Percentiles rank a stretch among this genome's conserved stretches.
Conservation (phyloP, 2,113 vertebrate genomes). For the Oncorhynchus kisutch region DNA sequence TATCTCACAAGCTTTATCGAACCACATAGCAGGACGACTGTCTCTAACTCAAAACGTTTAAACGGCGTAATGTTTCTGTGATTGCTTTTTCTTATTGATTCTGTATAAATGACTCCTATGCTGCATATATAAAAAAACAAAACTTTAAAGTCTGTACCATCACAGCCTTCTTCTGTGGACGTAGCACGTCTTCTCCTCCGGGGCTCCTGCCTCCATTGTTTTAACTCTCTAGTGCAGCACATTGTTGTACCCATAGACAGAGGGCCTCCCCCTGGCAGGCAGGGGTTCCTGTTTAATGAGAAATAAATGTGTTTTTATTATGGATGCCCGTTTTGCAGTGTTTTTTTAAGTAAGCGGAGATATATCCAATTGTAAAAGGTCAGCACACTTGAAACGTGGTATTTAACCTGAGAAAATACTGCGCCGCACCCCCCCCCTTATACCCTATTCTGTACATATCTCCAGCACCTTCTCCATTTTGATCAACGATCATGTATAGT, state of each 20-base stretch:
- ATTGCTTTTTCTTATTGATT: slow-evolving; percentile 55
- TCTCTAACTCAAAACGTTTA: slow-evolving; percentile 23
- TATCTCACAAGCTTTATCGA: slow-evolving; percentile 37
- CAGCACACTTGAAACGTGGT: slow-evolving; percentile 55
- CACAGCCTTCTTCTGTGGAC: slow-evolving; percentile 56
- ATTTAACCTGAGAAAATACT: slow-evolving; percentile 79
- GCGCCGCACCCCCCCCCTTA: slow-evolving; percentile 44
- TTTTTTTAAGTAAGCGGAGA: slow-evolving; percentile 44
- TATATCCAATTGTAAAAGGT: slow-evolving; percentile 15
- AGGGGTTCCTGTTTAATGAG: slow-evolving; percentile 56
- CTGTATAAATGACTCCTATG: slow-evolving; percentile 53
- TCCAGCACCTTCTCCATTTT: slow-evolving; percentile 60
- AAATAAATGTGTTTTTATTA: slow-evolving; percentile 50
- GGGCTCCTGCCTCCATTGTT: slow-evolving; percentile 83
- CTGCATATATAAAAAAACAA: slow-evolving; percentile 31
- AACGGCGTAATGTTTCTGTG: neutral
- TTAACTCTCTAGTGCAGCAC: slow-evolving; percentile 82
- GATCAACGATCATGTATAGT: slow-evolving; percentile 81
- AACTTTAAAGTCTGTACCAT: slow-evolving; percentile 17
- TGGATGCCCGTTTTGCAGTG: slow-evolving; percentile 81
- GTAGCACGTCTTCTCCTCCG: slow-evolving; percentile 59
- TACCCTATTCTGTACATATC: slow-evolving; percentile 74
- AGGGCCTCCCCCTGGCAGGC: slow-evolving; percentile 59
- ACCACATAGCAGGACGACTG: slow-evolving; percentile 19
- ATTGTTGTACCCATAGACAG: slow-evolving; percentile 79